Percentiles rank a stretch among this genome's conserved stretches.
Conservation (phyloP, 2,113 vertebrate genomes). For the Tauraco erythrolophus region DNA sequence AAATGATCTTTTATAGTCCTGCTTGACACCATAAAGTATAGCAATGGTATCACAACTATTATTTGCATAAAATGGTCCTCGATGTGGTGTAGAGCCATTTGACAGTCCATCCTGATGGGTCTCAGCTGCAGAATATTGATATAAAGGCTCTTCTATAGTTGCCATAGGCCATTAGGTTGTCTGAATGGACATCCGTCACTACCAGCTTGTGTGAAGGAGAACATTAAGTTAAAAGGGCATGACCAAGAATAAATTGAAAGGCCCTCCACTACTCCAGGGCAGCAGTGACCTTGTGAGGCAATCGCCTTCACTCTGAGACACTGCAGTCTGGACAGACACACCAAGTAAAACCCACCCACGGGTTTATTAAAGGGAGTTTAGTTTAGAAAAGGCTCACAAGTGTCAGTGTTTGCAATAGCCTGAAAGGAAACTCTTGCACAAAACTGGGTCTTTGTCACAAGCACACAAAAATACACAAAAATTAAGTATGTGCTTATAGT, state of each 20-base stretch:
- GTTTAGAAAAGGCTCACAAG: not conserved
- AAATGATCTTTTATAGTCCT: constrained; percentile 16
- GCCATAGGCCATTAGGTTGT: constrained; percentile 60
- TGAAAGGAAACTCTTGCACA: not conserved
- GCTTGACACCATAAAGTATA: not conserved
- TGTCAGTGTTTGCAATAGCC: not conserved
- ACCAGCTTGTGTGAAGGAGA: constrained; percentile 60
- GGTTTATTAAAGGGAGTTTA: not conserved
- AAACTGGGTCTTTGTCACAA: not conserved
- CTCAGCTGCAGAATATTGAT: constrained; percentile 40
- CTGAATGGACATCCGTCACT: constrained; percentile 59
- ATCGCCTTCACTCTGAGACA: not conserved
- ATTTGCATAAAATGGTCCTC: constrained; percentile 51
- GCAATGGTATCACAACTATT: not conserved
- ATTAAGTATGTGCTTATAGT: not conserved
- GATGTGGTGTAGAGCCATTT: not conserved
- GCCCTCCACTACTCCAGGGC: constrained; percentile 3
- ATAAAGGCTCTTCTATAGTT: constrained; percentile 34
- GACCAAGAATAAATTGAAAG: constrained; percentile 64
- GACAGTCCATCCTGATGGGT: constrained; percentile 11
- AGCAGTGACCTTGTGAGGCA: constrained; percentile 29
- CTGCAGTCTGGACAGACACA: not conserved
- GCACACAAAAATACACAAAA: not conserved
- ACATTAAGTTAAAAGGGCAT: constrained; percentile 66
- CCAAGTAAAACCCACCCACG: not conserved